These are phyloP conservation scores for Gopherus flavomarginatus DNA, from an alignment of 2,113 vertebrate species.

Conservation along the genomic window DNA sequence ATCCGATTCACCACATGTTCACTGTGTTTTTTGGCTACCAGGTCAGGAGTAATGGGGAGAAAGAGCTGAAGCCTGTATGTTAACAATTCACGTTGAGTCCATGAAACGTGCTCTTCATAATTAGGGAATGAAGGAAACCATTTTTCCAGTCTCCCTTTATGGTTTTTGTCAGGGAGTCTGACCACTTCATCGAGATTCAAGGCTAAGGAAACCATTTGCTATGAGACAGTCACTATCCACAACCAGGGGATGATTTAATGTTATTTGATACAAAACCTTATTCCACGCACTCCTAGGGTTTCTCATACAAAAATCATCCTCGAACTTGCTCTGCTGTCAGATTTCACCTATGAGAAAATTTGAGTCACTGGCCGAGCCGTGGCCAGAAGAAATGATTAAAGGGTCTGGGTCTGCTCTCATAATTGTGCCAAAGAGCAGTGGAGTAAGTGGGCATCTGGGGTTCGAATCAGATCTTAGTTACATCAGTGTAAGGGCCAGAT, in stretches of 20 bases:
- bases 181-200: slow-evolving; percentile 61
- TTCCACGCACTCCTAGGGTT: slow-evolving; percentile 58
- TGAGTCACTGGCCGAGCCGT: slow-evolving; percentile 40
- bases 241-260: slow-evolving; percentile 72
- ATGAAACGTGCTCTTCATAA: slow-evolving; percentile 38
- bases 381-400: slow-evolving; percentile 65
- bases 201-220: slow-evolving; percentile 47
- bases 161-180: slow-evolving; percentile 54
- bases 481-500: neutral
- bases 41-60: slow-evolving; percentile 62
- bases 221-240: slow-evolving; percentile 70
- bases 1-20: slow-evolving; percentile 63
- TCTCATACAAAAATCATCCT: slow-evolving; percentile 63
- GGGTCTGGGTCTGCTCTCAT: slow-evolving; percentile 22
- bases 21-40: slow-evolving; percentile 68
- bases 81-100: slow-evolving; percentile 30
- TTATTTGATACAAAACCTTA: slow-evolving; percentile 70
- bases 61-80: neutral
- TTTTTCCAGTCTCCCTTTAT: slow-evolving; percentile 47
- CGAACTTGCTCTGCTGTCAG: slow-evolving; percentile 55
- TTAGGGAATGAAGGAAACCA: slow-evolving; percentile 19
- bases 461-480: neutral
- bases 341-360: slow-evolving; percentile 64
- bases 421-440: neutral
- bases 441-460: neutral